Evolutionary conservation across 2,888 invertebrate species (phyloP).

Genomic region (Criorhina ranunculi): DNA sequence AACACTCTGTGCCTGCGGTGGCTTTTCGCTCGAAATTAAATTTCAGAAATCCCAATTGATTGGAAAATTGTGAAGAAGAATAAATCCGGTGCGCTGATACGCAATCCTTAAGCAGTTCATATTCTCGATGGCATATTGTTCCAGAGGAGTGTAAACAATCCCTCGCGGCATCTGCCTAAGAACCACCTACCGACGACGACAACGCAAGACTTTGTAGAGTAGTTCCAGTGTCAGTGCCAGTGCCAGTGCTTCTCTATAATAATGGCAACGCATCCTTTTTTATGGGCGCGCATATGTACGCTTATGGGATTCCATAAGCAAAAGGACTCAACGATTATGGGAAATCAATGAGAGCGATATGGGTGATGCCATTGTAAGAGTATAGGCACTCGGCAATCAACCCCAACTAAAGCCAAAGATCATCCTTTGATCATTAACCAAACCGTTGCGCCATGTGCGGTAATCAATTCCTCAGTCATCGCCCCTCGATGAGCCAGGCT

Average conservation of each 20-base stretch:
- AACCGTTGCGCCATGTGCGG: constrained; percentile 59
- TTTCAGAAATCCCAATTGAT: constrained; percentile 76
- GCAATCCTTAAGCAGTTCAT: constrained; percentile 76
- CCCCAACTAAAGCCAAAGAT: constrained; percentile 55
- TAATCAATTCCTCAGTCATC: constrained; percentile 67
- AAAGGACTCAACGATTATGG: constrained; percentile 69
- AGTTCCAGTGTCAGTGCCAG: too few relatives aligned
- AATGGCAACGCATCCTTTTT: constrained; percentile 57
- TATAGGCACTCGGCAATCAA: constrained; percentile 7
- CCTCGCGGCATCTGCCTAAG: constrained; percentile 34
- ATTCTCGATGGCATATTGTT: constrained; percentile 73
- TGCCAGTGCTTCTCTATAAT: constrained; percentile 5
- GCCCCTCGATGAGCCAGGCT: constrained; percentile 38
- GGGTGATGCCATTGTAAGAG: constrained; percentile 18
- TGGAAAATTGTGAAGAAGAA: constrained; percentile 76
- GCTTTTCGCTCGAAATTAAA: constrained; percentile 73
- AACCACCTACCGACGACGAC: constrained; percentile 22
- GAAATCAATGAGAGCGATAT: constrained; percentile 67
- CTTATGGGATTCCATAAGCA: constrained; percentile 47
- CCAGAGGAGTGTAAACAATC: constrained; percentile 70
- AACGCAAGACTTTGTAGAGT: not conserved
- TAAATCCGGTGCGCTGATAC: constrained; percentile 72
- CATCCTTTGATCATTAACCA: constrained; percentile 72
- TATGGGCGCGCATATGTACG: constrained; percentile 59
- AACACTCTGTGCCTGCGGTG: constrained; percentile 65